These are phyloP conservation scores for Myiozetetes cayanensis DNA, from an alignment of 2,113 vertebrate genomes.

Conservation along the genomic window DNA sequence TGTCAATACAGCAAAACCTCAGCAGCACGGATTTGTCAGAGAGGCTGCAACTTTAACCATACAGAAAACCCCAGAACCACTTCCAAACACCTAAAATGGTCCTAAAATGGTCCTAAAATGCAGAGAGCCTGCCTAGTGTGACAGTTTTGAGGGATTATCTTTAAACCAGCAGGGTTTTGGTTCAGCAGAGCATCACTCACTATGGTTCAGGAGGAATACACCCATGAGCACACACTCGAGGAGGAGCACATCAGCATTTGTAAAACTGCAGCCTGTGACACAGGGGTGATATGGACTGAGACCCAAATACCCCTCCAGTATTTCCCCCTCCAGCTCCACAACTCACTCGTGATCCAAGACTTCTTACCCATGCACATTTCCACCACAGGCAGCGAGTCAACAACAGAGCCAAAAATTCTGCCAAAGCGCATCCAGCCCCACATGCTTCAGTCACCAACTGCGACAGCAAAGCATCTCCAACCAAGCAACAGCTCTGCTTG, in stretches of 20 bases:
- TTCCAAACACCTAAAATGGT: background rate
- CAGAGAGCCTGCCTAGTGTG: background rate
- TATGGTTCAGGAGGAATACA: background rate
- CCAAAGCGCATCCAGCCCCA: background rate
- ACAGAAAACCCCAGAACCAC: background rate
- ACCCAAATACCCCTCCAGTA: background rate
- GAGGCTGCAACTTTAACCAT: background rate
- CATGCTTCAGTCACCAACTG: rapidly evolving
- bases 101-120: background rate
- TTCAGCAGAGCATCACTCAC: rapidly evolving
- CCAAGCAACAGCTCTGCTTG: rapidly evolving
- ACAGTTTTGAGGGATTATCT: background rate
- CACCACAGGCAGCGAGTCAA: background rate
- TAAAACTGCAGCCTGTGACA: rapidly evolving
- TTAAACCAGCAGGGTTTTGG: background rate
- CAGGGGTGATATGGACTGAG: background rate
- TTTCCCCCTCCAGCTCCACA: background rate
- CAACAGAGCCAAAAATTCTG: background rate
- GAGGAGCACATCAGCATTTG: background rate
- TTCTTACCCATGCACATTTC: background rate
- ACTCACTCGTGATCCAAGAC: background rate
- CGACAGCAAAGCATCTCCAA: background rate
- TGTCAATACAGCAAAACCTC: background rate
- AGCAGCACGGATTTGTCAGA: background rate
- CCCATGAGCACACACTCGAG: background rate